A percentile compares a stretch with the other conserved stretches of the same genome.
These are phyloP conservation scores for Novumbra hubbsi DNA, from an alignment of 2,797 vertebrate genomes.

Conservation along the genomic window DNA sequence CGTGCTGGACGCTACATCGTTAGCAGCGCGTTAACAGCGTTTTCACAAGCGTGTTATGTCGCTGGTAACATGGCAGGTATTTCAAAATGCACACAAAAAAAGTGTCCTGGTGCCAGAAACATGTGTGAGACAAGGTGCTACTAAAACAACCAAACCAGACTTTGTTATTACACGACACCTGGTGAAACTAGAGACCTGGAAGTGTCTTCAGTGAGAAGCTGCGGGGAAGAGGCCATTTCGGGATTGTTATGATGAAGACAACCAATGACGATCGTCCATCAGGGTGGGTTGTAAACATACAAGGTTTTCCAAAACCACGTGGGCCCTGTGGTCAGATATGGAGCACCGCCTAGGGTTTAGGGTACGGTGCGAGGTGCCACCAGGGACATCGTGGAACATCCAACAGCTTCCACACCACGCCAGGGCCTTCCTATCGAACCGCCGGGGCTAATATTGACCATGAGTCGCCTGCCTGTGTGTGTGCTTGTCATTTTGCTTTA, in stretches of 20 bases:
- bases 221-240: constrained; percentile 41
- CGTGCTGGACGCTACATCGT: too few species aligned
- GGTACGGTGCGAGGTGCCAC: background rate
- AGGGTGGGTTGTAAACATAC: constrained; percentile 37
- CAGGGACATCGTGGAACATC: constrained; percentile 30
- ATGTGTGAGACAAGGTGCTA: constrained; percentile 23
- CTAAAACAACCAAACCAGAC: constrained; percentile 29
- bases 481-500: constrained; percentile 37
- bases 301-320: constrained; percentile 21
- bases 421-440: background rate
- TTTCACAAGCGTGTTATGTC: too few species aligned
- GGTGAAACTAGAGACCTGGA: constrained; percentile 17
- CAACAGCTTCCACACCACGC: constrained; percentile 24
- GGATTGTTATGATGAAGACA: constrained; percentile 48
- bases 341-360: background rate
- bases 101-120: too few species aligned
- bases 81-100: too few species aligned
- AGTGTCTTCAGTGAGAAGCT: constrained; percentile 38
- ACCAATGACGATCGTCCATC: constrained; percentile 27
- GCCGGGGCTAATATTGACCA: constrained; percentile 7
- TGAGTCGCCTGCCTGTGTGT: constrained; percentile 11
- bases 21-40: too few species aligned
- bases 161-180: constrained; percentile 8
- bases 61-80: too few species aligned
- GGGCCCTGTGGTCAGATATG: background rate